Conservation (phyloP, 2,888 invertebrate species). For the Pristionchus exspectatus region DNA sequence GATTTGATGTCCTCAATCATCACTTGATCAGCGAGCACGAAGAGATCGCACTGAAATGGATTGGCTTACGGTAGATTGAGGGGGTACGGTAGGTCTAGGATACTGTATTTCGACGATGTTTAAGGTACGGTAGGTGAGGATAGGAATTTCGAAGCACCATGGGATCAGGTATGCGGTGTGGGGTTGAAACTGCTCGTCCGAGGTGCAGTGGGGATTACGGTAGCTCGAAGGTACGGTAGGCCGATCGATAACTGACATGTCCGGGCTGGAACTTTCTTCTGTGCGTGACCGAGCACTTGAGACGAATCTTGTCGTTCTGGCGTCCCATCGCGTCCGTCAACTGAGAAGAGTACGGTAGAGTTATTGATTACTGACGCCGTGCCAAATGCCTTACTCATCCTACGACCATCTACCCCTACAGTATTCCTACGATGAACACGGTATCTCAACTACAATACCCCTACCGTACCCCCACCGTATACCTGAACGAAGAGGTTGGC, state of each 20-base stretch:
- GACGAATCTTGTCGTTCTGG: slow-evolving; percentile 59
- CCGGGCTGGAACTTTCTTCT: slow-evolving; percentile 61
- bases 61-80: not conserved
- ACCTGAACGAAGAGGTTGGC: slow-evolving; percentile 59
- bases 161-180: not conserved
- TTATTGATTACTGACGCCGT: not conserved
- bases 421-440: not conserved
- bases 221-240: not conserved
- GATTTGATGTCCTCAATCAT: slow-evolving; percentile 55
- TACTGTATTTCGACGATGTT: not conserved
- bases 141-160: no score
- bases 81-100: not conserved
- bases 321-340: slow-evolving; percentile 59
- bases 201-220: not conserved
- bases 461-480: not conserved
- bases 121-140: not conserved
- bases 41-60: slow-evolving; percentile 59
- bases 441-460: not conserved
- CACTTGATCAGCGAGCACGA: slow-evolving; percentile 60
- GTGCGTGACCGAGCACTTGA: slow-evolving; percentile 63
- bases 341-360: slow-evolving; percentile 34
- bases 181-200: no score
- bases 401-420: not conserved
- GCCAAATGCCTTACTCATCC: not conserved
- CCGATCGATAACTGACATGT: slow-evolving; percentile 56